phyloP scores from a whole-genome alignment of 2,888 invertebrate species.

The Spilosoma lubricipeda region DNA sequence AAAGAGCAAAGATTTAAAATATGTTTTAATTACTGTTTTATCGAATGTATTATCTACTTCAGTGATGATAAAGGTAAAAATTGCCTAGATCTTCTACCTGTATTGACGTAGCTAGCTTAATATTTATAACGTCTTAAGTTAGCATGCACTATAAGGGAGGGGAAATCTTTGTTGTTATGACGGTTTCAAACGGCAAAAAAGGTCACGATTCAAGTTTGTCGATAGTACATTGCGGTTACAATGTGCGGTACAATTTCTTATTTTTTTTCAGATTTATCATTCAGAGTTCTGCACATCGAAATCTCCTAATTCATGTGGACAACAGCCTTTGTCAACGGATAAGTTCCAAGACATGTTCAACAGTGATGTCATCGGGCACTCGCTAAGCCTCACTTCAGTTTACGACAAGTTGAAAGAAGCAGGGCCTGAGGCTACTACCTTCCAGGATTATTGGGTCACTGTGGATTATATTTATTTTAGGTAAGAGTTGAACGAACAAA shows the following conservation, averaged over 20 bases:
- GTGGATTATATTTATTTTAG: conserved; percentile 97
- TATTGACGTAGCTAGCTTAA: no score
- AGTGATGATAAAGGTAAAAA: no score
- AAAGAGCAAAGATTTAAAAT: no score
- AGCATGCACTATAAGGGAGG: no score
- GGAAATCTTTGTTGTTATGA: no score
- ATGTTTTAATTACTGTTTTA: no score
- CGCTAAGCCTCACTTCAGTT: conserved; percentile 89
- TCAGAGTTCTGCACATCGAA: conserved; percentile 56
- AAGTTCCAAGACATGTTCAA: conserved; percentile 80
- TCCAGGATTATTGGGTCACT: conserved; percentile 91
- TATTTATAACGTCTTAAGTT: no score
- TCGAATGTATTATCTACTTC: no score
- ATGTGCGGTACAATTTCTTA: no score
- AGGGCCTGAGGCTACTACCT: conserved; percentile 90
- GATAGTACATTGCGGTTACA: not conserved
- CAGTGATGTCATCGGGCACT: conserved; percentile 88
- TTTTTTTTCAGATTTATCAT: conserved; percentile 63
- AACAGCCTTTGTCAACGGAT: not conserved
- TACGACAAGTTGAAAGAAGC: conserved; percentile 85
- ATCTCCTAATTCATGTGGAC: not conserved
- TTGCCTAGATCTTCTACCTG: no score
- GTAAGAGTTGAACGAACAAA: conserved; percentile 60
- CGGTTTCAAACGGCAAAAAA: no score
- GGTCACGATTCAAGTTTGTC: no score